Evolutionary conservation across 2,113 vertebrate species (phyloP), one percentile per base, ranked within the genome.

Genomic region (Oplegnathus fasciatus): DNA sequence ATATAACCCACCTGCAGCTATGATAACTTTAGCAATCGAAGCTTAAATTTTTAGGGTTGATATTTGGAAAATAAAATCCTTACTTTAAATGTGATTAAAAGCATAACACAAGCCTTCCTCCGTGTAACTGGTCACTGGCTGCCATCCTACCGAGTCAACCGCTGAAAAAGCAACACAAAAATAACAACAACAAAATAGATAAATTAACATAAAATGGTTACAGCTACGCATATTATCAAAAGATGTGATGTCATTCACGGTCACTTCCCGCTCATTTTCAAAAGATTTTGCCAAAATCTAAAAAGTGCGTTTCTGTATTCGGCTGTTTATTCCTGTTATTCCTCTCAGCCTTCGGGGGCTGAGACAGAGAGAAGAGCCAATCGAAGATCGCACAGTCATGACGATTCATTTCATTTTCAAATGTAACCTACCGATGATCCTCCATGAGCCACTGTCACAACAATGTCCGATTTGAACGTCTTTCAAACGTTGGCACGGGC

Each of bases 211-310:
- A 52, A 61, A 72, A 73, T 52, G 9, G 26, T 26, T 9, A 26
- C 48, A 34, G 62, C 18, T 17, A 9, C 44, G 75, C 62, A 34
- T 52, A 50, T 65, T 84, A 18, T 82, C 10, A 30, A 24, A 73
- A 50, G 2, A 48, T 61, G 66, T 86, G 87, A 88, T 86, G 85
- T 83, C 58, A 88, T 86, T 88, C 67, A 57, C 79, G 54, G 69
- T 75, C 84, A 84, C 87, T 95, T 95, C 94, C 95, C 93, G 95
- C 94, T 93, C 90, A 86, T 93, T 95, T 95, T 94, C 83, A 90
- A 91, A 91, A 75, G 52, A 83, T 84, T 67, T 66, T 55, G 32
- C 42, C 34, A 14, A n/a, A 26, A 77, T 24, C 1, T 13, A 52
- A 58, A 58, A 68, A 30, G 60, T 46, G 40, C 13, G 24, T 34